These are phyloP conservation scores for Troilus luridus DNA, from an alignment of 2,888 invertebrate species.

Conservation along the genomic window DNA sequence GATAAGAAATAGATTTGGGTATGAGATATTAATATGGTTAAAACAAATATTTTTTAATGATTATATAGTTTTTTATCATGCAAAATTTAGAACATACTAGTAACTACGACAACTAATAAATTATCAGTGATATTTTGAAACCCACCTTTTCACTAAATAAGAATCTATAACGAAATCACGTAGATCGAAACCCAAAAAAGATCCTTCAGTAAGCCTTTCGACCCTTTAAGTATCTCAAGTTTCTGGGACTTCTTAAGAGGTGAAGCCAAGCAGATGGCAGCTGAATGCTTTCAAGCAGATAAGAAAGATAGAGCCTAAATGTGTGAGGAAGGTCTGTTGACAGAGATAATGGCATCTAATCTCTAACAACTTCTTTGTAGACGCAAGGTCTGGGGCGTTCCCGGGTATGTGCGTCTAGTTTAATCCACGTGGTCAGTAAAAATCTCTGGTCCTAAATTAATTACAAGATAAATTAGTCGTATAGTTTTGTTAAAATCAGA, in stretches of 20 bases:
- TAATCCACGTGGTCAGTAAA: not conserved
- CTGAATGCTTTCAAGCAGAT: constrained; percentile 33
- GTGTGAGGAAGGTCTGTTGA: constrained; percentile 47
- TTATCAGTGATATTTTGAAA: no score
- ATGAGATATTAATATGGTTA: no score
- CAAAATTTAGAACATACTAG: no score
- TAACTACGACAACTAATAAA: not conserved
- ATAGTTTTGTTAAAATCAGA: no score
- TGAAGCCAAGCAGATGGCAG: not conserved
- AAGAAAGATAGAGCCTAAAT: constrained; percentile 4
- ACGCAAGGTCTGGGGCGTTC: not conserved
- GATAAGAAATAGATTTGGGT: no score
- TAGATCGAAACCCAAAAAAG: not conserved
- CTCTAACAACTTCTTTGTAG: not conserved
- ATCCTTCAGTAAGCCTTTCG: not conserved
- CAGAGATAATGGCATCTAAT: constrained; percentile 45
- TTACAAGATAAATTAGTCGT: no score
- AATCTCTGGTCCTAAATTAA: no score
- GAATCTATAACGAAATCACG: not conserved
- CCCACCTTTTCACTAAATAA: not conserved
- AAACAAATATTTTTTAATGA: no score
- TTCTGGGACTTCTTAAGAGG: not conserved
- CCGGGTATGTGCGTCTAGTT: no score
- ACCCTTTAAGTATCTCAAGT: not conserved
- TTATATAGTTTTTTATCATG: no score